Evolutionary conservation across 2,113 vertebrate genomes (phyloP).

Genomic region (Phalacrocorax carbo): DNA sequence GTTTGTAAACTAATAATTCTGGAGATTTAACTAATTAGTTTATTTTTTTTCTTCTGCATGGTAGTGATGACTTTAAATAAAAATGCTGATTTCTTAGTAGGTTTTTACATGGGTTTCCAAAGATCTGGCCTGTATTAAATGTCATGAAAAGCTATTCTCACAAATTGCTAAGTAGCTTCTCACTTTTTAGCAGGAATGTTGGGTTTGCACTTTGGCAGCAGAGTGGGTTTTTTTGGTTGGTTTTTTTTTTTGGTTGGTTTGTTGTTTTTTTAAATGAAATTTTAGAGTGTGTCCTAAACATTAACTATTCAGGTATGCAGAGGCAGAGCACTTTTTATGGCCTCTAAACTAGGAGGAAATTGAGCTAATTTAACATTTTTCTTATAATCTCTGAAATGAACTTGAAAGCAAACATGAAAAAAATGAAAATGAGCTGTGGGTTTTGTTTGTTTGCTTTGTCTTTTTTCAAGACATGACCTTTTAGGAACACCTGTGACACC

Average conservation of each 20-base stretch:
- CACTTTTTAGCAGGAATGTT: background rate
- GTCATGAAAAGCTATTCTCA: background rate
- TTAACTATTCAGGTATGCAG: background rate
- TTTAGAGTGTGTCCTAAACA: background rate
- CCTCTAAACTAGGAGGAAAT: background rate
- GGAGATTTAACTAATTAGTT: background rate
- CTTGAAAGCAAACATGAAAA: background rate
- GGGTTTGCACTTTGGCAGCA: background rate
- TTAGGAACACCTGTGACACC: background rate
- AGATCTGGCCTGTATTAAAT: background rate
- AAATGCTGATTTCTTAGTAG: background rate
- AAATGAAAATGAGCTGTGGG: background rate
- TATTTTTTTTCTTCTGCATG: background rate
- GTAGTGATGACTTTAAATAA: background rate
- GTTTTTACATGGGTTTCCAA: background rate
- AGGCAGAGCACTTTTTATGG: background rate
- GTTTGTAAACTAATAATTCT: background rate
- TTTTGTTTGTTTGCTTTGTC: accelerated
- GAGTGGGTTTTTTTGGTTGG: no score
- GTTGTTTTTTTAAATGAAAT: background rate
- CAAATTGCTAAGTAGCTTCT: background rate
- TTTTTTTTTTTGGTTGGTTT: background rate
- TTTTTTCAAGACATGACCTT: background rate
- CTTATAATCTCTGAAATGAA: background rate
- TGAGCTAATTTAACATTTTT: background rate